phyloP scores from a whole-genome alignment of 2,797 vertebrate species.

The Argya squamiceps region DNA sequence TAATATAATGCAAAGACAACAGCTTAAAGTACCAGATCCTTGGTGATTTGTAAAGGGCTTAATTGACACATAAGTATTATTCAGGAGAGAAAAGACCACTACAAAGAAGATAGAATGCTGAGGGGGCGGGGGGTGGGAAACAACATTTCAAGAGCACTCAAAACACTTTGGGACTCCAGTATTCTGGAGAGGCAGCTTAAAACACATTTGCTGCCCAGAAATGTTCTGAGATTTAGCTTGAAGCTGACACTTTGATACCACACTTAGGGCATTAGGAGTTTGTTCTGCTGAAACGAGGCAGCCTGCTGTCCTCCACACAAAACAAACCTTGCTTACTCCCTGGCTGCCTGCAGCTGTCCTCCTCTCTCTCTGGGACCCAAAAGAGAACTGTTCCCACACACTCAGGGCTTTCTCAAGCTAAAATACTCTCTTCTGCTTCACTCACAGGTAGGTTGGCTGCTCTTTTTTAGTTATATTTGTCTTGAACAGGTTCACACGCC shows the following conservation, averaged over 20 bases:
- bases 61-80: constrained; percentile 15
- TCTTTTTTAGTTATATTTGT: not conserved
- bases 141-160: not conserved
- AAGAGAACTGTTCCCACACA: not conserved
- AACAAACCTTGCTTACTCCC: not conserved
- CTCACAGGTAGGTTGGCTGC: not conserved
- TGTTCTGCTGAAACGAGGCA: not conserved
- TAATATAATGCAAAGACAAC: constrained; percentile 62
- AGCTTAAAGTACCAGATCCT: constrained; percentile 15
- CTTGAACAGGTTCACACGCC: not conserved
- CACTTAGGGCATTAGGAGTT: not conserved
- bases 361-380: not conserved
- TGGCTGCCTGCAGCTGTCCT: not conserved
- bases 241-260: not conserved
- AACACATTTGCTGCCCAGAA: not conserved
- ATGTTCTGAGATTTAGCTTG: not conserved
- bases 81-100: not conserved
- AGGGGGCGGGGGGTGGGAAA: too few relatives aligned
- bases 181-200: not conserved
- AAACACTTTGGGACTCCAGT: not conserved
- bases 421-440: not conserved
- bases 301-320: not conserved
- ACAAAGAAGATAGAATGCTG: not conserved
- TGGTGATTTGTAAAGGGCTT: constrained; percentile 47
- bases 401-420: not conserved